A percentile compares a stretch with the other conserved stretches of the same genome.
Evolutionary conservation across 1,140 invertebrate genomes (phyloP).

Genomic region (Platorchestia sp.): DNA sequence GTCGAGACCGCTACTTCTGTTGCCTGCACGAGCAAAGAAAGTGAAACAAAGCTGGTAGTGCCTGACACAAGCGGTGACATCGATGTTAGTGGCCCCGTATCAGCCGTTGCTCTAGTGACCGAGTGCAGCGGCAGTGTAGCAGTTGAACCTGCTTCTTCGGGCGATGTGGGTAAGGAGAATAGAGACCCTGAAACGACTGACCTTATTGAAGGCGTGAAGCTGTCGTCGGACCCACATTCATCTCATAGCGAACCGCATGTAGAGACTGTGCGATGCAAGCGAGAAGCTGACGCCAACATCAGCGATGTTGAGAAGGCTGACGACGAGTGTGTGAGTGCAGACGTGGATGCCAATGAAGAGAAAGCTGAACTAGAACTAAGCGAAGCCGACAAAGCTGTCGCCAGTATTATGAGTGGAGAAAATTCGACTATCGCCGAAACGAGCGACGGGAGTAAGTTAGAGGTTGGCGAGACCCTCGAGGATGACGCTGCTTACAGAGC

Average conservation of each 20-base stretch:
- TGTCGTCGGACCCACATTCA: background rate
- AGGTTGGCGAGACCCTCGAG: conserved; percentile 37
- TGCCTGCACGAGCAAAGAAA: background rate
- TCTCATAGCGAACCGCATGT: background rate
- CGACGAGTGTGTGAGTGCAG: conserved; percentile 54
- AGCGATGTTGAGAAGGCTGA: conserved; percentile 35
- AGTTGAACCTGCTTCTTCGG: background rate
- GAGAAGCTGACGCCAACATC: background rate
- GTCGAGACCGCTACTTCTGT: background rate
- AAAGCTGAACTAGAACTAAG: conserved; percentile 58
- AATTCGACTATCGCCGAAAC: conserved; percentile 59
- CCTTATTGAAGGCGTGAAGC: background rate
- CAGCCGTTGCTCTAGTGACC: background rate
- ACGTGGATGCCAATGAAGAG: conserved; percentile 57
- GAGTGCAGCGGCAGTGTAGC: background rate
- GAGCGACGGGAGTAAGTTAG: conserved; percentile 57
- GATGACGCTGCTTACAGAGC: conserved; percentile 65
- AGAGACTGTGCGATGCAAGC: background rate
- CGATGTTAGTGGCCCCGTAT: background rate
- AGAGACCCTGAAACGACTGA: conserved; percentile 9
- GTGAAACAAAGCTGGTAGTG: background rate
- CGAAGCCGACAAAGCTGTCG: conserved; percentile 66
- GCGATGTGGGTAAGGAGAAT: conserved; percentile 37
- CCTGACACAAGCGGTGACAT: background rate
- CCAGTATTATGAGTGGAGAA: conserved; percentile 65